A percentile compares a stretch with the other conserved stretches of the same genome.
Evolutionary conservation across 2,113 vertebrate genomes (phyloP).

Genomic region (Emydocephalus ijimae): DNA sequence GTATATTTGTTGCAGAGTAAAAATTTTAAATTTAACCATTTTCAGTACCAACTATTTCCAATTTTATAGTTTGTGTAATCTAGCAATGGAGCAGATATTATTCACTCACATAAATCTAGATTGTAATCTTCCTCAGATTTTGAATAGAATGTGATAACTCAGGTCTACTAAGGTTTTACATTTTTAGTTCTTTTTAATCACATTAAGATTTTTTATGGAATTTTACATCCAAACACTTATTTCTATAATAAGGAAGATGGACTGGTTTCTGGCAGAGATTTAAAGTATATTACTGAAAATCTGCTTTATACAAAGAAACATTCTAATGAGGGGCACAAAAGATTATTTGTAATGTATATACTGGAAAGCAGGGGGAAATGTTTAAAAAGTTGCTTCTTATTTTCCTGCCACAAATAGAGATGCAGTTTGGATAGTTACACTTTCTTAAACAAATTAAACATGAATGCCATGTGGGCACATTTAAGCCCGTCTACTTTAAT

Average conservation of each 20-base stretch:
- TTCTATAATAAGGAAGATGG: neutral
- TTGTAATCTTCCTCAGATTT: slow-evolving; percentile 47
- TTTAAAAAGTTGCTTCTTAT: neutral
- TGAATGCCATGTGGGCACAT: neutral
- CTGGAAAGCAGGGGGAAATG: neutral
- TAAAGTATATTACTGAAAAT: neutral
- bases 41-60: neutral
- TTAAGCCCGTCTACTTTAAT: neutral
- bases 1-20: neutral
- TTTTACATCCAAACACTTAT: neutral
- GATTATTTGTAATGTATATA: neutral
- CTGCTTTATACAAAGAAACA: neutral
- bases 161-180: neutral
- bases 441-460: neutral
- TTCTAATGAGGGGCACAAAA: neutral
- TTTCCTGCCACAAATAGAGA: neutral
- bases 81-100: neutral
- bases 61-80: neutral
- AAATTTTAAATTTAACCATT: neutral
- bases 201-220: neutral
- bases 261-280: neutral
- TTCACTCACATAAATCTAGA: slow-evolving; percentile 31
- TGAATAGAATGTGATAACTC: slow-evolving; percentile 43
- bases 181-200: neutral
- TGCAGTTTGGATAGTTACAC: neutral